Evolutionary conservation across 2,113 vertebrate genomes (phyloP).

Genomic region (Variabilichromis moorii): DNA sequence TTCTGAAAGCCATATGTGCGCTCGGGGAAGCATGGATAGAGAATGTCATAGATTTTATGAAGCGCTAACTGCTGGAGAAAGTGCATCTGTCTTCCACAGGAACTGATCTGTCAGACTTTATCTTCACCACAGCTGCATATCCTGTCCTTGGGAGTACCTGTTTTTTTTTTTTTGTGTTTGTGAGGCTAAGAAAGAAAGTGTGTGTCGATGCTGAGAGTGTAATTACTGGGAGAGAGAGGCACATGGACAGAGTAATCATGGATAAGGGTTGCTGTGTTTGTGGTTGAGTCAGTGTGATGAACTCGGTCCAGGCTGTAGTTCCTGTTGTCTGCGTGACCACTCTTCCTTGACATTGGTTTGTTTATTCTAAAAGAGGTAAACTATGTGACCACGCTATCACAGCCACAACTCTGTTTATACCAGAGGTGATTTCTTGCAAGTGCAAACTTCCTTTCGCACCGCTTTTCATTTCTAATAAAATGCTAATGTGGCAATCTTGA

Average conservation of each 20-base stretch:
- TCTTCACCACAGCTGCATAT: constrained; percentile 7
- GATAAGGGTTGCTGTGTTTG: not conserved
- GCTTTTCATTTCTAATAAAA: not conserved
- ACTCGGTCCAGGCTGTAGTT: constrained; percentile 10
- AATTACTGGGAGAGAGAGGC: not conserved
- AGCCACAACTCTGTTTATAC: not conserved
- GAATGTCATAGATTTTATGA: constrained; percentile 54
- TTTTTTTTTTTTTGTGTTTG: not conserved
- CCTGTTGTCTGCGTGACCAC: constrained; percentile 3
- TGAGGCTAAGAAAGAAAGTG: not conserved
- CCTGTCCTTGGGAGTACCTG: constrained; percentile 12
- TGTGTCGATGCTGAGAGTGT: not conserved
- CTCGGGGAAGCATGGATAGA: not conserved
- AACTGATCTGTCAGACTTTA: constrained; percentile 62
- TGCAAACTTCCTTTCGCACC: not conserved
- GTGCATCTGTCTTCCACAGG: constrained; percentile 51
- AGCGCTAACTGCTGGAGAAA: constrained; percentile 54
- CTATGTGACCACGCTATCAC: not conserved
- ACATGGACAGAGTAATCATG: not conserved
- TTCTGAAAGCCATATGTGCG: not conserved
- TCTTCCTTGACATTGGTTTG: not conserved
- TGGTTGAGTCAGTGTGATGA: not conserved
- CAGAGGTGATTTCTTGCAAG: not conserved
- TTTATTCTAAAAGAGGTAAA: not conserved
- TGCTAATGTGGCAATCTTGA: not conserved